A percentile compares a stretch with the other conserved stretches of the same genome.
Evolutionary conservation across 2,888 invertebrate species (phyloP).

Genomic region (Dicyrtomina minuta): DNA sequence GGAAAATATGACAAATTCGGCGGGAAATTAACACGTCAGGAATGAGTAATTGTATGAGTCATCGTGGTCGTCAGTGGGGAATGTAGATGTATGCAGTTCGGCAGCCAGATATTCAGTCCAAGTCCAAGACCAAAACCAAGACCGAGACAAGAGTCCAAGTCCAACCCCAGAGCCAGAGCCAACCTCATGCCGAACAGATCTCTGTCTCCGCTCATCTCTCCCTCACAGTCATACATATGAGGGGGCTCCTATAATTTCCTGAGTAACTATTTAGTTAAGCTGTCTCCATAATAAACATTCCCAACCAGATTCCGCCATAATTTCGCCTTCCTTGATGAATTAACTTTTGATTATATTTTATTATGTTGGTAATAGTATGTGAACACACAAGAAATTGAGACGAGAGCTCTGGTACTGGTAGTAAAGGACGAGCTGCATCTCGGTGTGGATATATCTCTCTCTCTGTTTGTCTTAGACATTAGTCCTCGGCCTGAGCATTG

Average conservation of each 20-base stretch:
- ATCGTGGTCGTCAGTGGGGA: not conserved
- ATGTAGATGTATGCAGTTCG: no score
- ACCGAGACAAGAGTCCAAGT: no score
- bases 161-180: no score
- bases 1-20: not conserved
- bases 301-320: slow-evolving; percentile 14
- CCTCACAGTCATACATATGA: not conserved
- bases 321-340: slow-evolving; percentile 30
- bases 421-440: no score
- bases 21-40: slow-evolving; percentile 26
- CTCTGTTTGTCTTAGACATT: not conserved
- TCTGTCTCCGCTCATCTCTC: no score
- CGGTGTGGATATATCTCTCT: not conserved
- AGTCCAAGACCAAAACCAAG: no score
- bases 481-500: no score
- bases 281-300: slow-evolving; percentile 20
- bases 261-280: slow-evolving; percentile 15
- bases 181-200: no score
- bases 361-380: slow-evolving; percentile 22
- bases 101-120: no score
- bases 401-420: no score
- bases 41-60: slow-evolving; percentile 27
- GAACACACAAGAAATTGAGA: slow-evolving; percentile 15
- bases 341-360: slow-evolving; percentile 33
- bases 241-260: not conserved